Percentiles rank a stretch among this genome's conserved stretches.
Evolutionary conservation across 2,888 invertebrate species (phyloP).

Genomic region (Tetramorium bicarinatum): DNA sequence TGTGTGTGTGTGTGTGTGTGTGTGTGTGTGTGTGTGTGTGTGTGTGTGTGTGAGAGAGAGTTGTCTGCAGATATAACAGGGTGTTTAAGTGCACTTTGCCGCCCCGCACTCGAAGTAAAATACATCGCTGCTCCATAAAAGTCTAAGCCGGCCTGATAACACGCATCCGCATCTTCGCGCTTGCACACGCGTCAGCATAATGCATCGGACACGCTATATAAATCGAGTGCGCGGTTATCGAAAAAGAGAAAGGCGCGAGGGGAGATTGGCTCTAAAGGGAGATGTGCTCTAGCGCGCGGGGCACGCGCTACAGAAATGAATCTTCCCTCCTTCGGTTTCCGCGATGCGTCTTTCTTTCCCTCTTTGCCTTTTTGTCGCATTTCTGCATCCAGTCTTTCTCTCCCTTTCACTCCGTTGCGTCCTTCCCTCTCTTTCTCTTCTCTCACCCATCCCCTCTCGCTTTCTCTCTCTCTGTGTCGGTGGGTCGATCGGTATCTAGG

Average conservation of each 20-base stretch:
- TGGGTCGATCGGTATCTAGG: slow-evolving; percentile 86
- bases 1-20: too few species aligned
- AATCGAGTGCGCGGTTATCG: slow-evolving; percentile 30
- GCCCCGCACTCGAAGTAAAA: slow-evolving; percentile 53
- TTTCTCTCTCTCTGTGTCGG: slow-evolving; percentile 74
- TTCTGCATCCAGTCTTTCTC: slow-evolving; percentile 1
- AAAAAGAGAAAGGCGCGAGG: background rate
- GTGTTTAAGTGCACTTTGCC: slow-evolving; percentile 74
- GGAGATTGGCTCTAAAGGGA: background rate
- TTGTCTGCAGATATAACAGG: slow-evolving; percentile 38
- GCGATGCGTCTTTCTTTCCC: slow-evolving; percentile 24
- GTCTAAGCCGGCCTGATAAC: slow-evolving; percentile 30
- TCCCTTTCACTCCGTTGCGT: slow-evolving; percentile 7
- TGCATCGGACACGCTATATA: background rate
- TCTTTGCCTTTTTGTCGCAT: slow-evolving; percentile 19
- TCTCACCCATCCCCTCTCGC: slow-evolving; percentile 6
- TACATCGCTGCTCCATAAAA: slow-evolving; percentile 35
- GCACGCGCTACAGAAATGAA: slow-evolving; percentile 21
- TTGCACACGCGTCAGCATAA: background rate
- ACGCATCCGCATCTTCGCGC: slow-evolving; percentile 4
- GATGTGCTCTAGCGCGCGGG: background rate
- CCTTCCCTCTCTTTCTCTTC: slow-evolving; percentile 24
- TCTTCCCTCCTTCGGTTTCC: background rate
- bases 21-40: too few species aligned
- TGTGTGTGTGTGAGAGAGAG: too few species aligned